Conservation (phyloP, 1,140 invertebrate genomes). For the Rhynchophorus ferrugineus region DNA sequence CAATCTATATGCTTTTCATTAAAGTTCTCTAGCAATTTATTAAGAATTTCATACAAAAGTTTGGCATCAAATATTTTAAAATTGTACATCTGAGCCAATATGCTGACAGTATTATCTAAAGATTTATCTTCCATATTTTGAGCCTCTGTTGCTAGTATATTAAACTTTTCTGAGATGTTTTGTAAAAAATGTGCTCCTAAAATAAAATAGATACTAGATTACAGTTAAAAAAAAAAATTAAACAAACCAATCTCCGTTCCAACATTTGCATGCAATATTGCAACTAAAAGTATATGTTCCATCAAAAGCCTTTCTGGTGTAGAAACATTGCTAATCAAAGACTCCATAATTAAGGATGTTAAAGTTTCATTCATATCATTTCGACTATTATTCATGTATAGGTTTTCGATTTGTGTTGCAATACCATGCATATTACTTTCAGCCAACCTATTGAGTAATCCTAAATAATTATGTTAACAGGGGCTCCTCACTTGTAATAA, state of each 20-base stretch:
- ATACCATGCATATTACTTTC: constrained; percentile 84
- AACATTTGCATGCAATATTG: constrained; percentile 82
- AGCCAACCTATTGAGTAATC: constrained; percentile 78
- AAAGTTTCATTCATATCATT: constrained; percentile 77
- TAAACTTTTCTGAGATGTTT: constrained; percentile 57
- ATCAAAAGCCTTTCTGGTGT: constrained; percentile 73
- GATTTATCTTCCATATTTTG: constrained; percentile 65
- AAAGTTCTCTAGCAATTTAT: constrained; percentile 54
- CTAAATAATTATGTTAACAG: constrained; percentile 29
- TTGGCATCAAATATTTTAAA: constrained; percentile 77
- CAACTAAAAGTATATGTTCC: constrained; percentile 76
- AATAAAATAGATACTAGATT: not conserved
- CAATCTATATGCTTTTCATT: constrained; percentile 81
- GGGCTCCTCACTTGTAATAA: not conserved
- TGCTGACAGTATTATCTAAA: constrained; percentile 75
- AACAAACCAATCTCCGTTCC: constrained; percentile 79
- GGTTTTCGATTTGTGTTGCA: constrained; percentile 58
- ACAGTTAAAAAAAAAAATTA: constrained; percentile 1
- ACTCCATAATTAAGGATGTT: constrained; percentile 59
- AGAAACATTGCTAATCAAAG: constrained; percentile 52
- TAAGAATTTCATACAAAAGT: constrained; percentile 71
- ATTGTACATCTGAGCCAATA: constrained; percentile 79
- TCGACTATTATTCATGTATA: constrained; percentile 69
- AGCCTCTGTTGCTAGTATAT: constrained; percentile 46
- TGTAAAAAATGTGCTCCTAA: constrained; percentile 73